Evolutionary conservation across 2,888 invertebrate species (phyloP).

Genomic region (Drosophila tripunctata): DNA sequence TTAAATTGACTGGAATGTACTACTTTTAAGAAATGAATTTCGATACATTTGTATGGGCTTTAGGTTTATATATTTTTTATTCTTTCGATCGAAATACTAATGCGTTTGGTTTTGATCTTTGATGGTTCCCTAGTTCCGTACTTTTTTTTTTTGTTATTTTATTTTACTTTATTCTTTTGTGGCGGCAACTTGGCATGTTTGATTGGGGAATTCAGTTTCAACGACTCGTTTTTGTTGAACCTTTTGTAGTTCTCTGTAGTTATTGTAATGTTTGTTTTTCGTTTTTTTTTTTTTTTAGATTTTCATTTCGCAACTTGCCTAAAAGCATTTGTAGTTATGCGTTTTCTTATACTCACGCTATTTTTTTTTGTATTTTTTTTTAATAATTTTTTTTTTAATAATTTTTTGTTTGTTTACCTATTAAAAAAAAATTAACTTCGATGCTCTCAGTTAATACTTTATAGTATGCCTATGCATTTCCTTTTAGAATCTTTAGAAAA

Average conservation of each 20-base stretch:
- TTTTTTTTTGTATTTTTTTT: conserved; percentile 6
- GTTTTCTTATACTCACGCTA: conserved; percentile 12
- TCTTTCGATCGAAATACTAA: conserved; percentile 1
- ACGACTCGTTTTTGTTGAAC: conserved; percentile 29
- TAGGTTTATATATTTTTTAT: neutral
- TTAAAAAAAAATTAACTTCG: conserved; percentile 66
- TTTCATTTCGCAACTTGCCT: conserved; percentile 38
- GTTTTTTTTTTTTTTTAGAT: neutral
- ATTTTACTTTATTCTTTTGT: no score
- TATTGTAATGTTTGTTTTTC: neutral
- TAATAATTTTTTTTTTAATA: neutral
- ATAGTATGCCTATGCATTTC: conserved; percentile 64
- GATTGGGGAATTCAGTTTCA: conserved; percentile 50
- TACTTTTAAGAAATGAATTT: conserved; percentile 17
- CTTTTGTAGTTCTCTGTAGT: conserved; percentile 3
- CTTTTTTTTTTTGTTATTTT: no score
- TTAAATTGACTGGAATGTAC: conserved; percentile 26
- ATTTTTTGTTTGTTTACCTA: conserved; percentile 20
- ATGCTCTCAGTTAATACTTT: conserved; percentile 76
- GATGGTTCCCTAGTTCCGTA: conserved; percentile 39
- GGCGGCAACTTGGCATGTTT: conserved; percentile 41
- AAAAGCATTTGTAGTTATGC: conserved; percentile 46
- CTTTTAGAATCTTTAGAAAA: conserved; percentile 76
- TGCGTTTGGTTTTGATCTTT: conserved; percentile 40
- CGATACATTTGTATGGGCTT: neutral